Percentiles rank a stretch among this genome's conserved stretches.
These are phyloP conservation scores for Malurus leucopterus DNA, from an alignment of 2,797 vertebrate species.

Conservation along the genomic window DNA sequence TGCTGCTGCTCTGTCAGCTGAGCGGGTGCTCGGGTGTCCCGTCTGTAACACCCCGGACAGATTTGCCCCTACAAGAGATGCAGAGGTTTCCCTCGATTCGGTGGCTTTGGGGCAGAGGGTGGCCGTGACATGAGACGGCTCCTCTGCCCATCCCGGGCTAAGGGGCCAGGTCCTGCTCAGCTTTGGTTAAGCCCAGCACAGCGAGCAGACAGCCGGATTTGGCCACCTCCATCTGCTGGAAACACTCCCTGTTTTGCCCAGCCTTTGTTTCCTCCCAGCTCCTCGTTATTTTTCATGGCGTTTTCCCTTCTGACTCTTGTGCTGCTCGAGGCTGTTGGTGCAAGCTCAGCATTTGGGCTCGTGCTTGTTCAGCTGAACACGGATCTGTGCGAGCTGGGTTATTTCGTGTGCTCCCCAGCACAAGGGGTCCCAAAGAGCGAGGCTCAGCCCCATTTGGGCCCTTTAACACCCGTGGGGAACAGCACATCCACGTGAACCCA, in stretches of 20 bases:
- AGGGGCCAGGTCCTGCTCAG: not conserved
- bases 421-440: rapidly evolving
- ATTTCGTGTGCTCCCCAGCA: not conserved
- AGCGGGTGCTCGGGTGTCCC: not conserved
- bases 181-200: not conserved
- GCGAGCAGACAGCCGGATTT: not conserved
- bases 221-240: not conserved
- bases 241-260: not conserved
- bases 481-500: not conserved
- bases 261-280: constrained; percentile 23
- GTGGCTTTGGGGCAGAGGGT: not conserved
- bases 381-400: not conserved
- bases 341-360: not conserved
- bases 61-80: rapidly evolving
- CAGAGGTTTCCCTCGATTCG: not conserved
- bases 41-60: rapidly evolving
- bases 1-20: not conserved
- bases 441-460: not conserved
- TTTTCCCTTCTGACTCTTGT: not conserved
- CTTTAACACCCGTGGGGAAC: not conserved
- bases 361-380: not conserved
- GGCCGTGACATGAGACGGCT: not conserved
- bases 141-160: not conserved
- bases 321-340: not conserved
- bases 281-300: not conserved